These are phyloP conservation scores for Callaeas wilsoni DNA, from an alignment of 2,113 vertebrate species.

Conservation along the genomic window DNA sequence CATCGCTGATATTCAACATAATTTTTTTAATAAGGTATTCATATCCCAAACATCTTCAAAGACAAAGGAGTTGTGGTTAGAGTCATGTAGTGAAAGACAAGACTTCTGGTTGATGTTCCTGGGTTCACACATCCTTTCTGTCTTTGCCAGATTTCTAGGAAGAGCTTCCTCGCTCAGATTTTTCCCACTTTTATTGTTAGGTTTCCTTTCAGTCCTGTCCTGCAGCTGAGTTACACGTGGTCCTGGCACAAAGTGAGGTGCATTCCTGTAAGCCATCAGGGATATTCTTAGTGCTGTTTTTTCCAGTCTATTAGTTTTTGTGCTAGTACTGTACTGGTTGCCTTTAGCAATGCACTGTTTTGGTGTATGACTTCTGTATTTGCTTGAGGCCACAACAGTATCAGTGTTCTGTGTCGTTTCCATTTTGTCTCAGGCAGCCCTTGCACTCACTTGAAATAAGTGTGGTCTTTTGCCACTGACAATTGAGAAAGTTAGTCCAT, in stretches of 20 bases:
- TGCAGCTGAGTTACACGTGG: not conserved
- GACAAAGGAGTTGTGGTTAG: not conserved
- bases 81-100: not conserved
- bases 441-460: not conserved
- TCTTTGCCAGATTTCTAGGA: not conserved
- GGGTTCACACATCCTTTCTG: not conserved
- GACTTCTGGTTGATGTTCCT: not conserved
- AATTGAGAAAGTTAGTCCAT: not conserved
- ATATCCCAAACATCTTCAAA: not conserved
- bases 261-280: not conserved
- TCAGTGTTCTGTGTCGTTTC: slow-evolving; percentile 18
- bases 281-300: not conserved
- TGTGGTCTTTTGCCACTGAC: not conserved
- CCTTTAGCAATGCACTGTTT: not conserved
- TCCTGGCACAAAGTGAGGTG: not conserved
- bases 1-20: not conserved
- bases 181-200: not conserved
- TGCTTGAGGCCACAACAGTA: slow-evolving; percentile 44
- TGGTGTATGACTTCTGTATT: not conserved
- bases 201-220: not conserved
- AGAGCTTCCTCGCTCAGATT: not conserved
- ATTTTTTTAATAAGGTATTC: not conserved
- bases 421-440: not conserved
- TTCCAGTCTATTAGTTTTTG: not conserved
- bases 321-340: not conserved